These are phyloP conservation scores for Bombus huntii DNA, from an alignment of 1,140 invertebrate genomes.

Conservation along the genomic window DNA sequence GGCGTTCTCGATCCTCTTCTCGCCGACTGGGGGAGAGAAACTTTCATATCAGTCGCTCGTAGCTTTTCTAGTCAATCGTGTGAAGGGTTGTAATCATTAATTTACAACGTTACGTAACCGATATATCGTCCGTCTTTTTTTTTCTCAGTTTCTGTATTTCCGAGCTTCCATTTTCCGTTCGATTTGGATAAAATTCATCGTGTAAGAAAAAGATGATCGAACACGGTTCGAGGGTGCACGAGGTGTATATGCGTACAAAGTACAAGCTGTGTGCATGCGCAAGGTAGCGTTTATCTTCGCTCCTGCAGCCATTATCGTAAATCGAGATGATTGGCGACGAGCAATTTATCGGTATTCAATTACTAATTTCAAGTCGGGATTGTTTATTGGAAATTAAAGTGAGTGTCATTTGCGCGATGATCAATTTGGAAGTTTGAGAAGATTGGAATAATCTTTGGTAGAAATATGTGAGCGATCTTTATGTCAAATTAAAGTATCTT, in stretches of 20 bases:
- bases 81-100: constrained; percentile 5
- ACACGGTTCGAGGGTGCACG: neutral
- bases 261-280: neutral
- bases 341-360: neutral
- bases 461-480: too few species aligned
- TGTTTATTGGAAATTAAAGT: neutral
- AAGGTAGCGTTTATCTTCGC: neutral
- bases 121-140: neutral
- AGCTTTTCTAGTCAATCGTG: neutral
- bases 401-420: neutral
- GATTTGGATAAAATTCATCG: too few species aligned
- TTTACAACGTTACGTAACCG: neutral
- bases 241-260: neutral
- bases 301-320: neutral
- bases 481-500: too few species aligned
- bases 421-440: neutral
- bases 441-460: too few species aligned
- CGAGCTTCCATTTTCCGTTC: too few species aligned
- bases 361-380: too few species aligned
- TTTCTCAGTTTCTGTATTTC: neutral
- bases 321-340: neutral
- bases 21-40: neutral
- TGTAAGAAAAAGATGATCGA: neutral
- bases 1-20: neutral
- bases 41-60: neutral